These are phyloP conservation scores for Drosophila kikkawai DNA, from an alignment of 1,140 invertebrate species.

Conservation along the genomic window DNA sequence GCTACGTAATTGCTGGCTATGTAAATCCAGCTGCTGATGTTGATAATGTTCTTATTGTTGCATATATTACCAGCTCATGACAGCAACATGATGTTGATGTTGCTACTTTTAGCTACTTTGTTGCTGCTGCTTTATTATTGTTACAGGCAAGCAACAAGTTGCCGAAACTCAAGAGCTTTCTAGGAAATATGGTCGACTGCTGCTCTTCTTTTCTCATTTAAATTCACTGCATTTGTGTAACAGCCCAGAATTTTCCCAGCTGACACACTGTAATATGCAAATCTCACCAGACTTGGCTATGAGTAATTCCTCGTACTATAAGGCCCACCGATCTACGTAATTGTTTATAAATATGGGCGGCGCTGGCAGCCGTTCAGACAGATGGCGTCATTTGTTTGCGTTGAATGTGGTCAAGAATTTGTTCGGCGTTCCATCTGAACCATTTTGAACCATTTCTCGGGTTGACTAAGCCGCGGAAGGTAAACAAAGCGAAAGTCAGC, in stretches of 20 bases:
- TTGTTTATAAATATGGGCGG: constrained; percentile 63
- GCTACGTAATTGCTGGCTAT: neutral
- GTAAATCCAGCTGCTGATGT: neutral
- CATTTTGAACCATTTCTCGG: constrained; percentile 20
- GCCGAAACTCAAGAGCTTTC: constrained; percentile 39
- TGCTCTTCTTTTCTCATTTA: neutral
- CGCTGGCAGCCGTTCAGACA: constrained; percentile 39
- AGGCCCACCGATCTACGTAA: constrained; percentile 42
- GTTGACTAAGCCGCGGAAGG: constrained; percentile 49
- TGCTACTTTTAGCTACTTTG: neutral
- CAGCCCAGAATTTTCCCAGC: neutral
- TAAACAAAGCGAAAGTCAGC: constrained; percentile 28
- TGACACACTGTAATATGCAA: constrained; percentile 7
- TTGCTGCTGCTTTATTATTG: neutral
- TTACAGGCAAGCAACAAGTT: constrained; percentile 65
- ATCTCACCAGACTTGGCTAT: constrained; percentile 13
- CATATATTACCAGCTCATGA: neutral
- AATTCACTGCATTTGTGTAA: neutral
- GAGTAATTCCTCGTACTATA: constrained; percentile 21
- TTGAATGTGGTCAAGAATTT: constrained; percentile 50
- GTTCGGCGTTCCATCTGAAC: constrained; percentile 5
- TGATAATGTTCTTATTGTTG: neutral
- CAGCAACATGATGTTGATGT: neutral
- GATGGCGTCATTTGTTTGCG: constrained; percentile 69
- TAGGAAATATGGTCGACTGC: constrained; percentile 4